Evolutionary conservation across 1,140 invertebrate species (phyloP), one percentile per base, ranked within the genome.

Genomic region (Saccostrea cuccullata): DNA sequence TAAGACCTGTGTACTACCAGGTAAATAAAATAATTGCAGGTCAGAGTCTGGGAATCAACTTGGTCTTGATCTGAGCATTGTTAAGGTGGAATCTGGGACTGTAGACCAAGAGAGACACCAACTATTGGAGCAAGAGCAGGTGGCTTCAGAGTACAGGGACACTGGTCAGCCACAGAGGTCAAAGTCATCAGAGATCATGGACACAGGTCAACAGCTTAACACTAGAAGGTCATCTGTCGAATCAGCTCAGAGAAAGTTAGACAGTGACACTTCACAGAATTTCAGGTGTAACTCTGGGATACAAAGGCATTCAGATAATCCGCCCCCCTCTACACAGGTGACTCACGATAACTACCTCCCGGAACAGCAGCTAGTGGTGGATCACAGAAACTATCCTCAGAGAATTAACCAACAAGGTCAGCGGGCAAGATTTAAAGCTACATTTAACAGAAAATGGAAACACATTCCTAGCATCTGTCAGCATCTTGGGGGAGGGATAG

Each of bases 41-140:
- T 6, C 58, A 64, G 58, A 64, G 58, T 64, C 15, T 12, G 26
- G 15, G 13, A 15, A 36, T 30, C 26, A 30, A 17, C 26, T 77
- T 15, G 5, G 70, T 77, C 70, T 26, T 13, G 70, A 77, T 77
- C 30, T 77, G 70, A 77, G 70, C 26, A 77, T 77, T 77, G 70
- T 77, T 9, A 77, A 77, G 9, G 70, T 77, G 12, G 70, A 77
- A 77, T 77, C 30, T 5, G 26, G 23, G 13, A 12, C 23, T 26
- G 26, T 2, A 36, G 70, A 77, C 23, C 23, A 26, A 15, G 70
- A 77, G 23, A 36, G 23, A 77, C 23, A 77, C 70, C 12, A 26
- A 26, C 23, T 77, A 15, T 30, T 26, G 70, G 70, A 77, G 26
- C 70, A 77, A 36, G 30, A 77, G 70, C 70, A 77, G 26, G 70